Conservation (phyloP, 2,888 invertebrate genomes). For the Temnothorax rugatulus region DNA sequence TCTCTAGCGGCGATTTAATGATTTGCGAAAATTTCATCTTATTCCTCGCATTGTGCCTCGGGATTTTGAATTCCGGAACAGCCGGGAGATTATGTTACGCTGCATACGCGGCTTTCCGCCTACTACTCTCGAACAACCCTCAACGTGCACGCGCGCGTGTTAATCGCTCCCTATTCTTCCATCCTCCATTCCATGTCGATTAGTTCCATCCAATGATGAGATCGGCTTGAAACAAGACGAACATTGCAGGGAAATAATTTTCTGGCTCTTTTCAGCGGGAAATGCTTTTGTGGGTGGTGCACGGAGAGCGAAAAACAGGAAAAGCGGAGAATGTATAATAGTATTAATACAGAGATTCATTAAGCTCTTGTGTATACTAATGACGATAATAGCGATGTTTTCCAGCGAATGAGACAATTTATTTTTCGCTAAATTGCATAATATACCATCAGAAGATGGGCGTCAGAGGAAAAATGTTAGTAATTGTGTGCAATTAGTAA, state of each 20-base stretch:
- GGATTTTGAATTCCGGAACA: constrained; percentile 67
- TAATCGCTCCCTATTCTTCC: constrained; percentile 42
- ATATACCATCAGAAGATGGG: not conserved
- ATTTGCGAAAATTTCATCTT: constrained; percentile 24
- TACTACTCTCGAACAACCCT: constrained; percentile 18
- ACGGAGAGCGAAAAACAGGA: not conserved
- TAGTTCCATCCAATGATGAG: constrained; percentile 68
- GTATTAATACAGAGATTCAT: constrained; percentile 19
- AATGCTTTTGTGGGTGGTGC: constrained; percentile 47
- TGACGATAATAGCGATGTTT: constrained; percentile 4
- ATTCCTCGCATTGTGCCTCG: not conserved
- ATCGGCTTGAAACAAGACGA: constrained; percentile 64
- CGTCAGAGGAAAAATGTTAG: not conserved
- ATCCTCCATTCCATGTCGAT: constrained; percentile 44
- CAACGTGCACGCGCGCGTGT: constrained; percentile 3
- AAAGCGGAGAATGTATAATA: not conserved
- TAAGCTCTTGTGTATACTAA: not conserved
- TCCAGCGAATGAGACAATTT: constrained; percentile 10
- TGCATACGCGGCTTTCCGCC: constrained; percentile 63
- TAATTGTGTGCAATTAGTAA: not conserved
- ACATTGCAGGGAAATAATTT: constrained; percentile 63
- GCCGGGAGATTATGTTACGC: constrained; percentile 65
- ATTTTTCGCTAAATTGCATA: not conserved
- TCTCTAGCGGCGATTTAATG: not conserved
- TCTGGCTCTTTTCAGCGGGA: constrained; percentile 54